Base-by-base conservation (phyloP, 64 coral and sea anemone genomes). In the Acropora tenuis region DNA sequence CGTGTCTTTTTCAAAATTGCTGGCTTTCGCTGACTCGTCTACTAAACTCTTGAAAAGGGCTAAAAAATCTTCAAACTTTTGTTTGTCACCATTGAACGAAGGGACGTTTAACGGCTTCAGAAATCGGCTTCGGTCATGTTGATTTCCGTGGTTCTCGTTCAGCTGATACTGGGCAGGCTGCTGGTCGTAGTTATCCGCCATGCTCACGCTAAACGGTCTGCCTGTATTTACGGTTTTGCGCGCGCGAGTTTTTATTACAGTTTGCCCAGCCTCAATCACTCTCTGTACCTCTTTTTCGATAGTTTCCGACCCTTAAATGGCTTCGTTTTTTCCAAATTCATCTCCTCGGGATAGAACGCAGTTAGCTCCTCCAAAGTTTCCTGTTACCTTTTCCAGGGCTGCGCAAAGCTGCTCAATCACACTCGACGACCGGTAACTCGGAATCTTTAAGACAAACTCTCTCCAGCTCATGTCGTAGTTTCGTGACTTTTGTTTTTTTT, bases 1-100 rank as follows among this genome's bases (percentile, higher is more conserved):
- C 92, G 88, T 76, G 87, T 78, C 80, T 86, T 90, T 58, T 94
- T 90, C 15, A 74, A 18, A 61, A 86, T 86, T 5, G 69, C 65
- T 47, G 59, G 80, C 86, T 90, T 59, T 30, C 5, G 48, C 10
- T 69, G 55, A 76, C 16, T 47, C 67, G 73, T 90, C 88, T 40
- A 90, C 88, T 43, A 94, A 49, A 69, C 88, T 90, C 47, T 7
- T 19, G 47, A 90, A 90, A 0, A 72, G 60, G 2, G 45, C 63
- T 59, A 76, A 89, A 71, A 90, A 80, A 30, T 90, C 77, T 50
- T 90, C 76, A 80, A 90, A 90, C 78, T 69, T 80, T 0, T 45
- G 8, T 50, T 90, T 90, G 66, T 80, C 75, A 69, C 88, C 47
- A 80, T 47, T 41, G 10, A 68, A 90, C 0, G 44, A 61, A 3